Base-by-base conservation (phyloP, 2,797 vertebrate species). In the Eleutherodactylus coqui region DNA sequence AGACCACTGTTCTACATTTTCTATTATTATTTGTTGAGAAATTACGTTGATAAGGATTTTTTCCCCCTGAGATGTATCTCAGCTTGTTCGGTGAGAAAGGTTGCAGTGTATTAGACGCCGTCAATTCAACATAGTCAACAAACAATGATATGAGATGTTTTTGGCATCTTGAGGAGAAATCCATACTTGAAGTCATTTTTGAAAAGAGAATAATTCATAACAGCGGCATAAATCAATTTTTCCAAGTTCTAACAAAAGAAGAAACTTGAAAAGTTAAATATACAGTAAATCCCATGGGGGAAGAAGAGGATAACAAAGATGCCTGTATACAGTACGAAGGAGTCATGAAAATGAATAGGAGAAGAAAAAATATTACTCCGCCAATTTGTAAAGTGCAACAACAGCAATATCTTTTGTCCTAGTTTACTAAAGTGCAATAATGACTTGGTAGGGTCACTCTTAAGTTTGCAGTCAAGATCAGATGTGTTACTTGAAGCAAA, bases 201-300 rank as follows among this genome's bases (percentile, higher is more conserved):
- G 47, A 53, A 76, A 53, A 76, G 75, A 76, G 75, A 76, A 76
- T 76, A 76, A 76, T 76, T 58, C 76, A 79, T 58, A 58, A 60
- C 17, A 14, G 36, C 27, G 36, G 21, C 76, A 79, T 79, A 58
- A 79, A 79, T 58, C 76, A 58, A 43, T 79, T 60, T 79, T 43
- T 58, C 8, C 32, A 60, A 38, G 32, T 60, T 60, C 36, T 76
- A 76, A 76, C 47, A 76, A 53, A 76, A 76, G 45, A 75, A 75
- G 47, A 76, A 17, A 76, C 47, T 17, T 53, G 7, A 49, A 53
- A 53, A 76, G 45, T 53, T 53, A 76, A 76, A 76, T 34, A 76
- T 76, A n/a, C n/a, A n/a, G n/a, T n/a, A 76, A 76, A 53, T 76
- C 73, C 4, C 45, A 49, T 32, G 45, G 47, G 47, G 75, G 13